These are phyloP conservation scores for Zosterops pallidus DNA, from an alignment of 2,113 vertebrate genomes.

Conservation along the genomic window DNA sequence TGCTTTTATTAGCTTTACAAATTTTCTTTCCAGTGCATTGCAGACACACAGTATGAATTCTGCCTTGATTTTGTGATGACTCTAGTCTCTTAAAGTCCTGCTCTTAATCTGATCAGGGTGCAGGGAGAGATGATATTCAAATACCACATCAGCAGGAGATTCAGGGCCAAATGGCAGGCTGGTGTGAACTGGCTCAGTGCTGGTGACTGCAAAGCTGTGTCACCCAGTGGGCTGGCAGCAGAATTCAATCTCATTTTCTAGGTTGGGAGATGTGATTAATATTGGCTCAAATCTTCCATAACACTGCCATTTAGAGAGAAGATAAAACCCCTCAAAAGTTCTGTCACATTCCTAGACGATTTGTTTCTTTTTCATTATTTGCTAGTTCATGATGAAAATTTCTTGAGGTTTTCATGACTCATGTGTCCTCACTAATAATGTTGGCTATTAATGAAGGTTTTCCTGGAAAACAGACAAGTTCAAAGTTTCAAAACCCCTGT, in stretches of 20 bases:
- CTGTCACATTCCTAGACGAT: neutral
- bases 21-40: neutral
- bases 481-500: slow-evolving; percentile 17
- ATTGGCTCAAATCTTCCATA: neutral
- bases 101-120: neutral
- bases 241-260: neutral
- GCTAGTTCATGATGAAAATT: slow-evolving; percentile 19
- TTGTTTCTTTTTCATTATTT: neutral
- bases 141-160: neutral
- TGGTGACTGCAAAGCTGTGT: neutral
- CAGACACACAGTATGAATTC: neutral
- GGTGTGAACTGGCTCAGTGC: neutral
- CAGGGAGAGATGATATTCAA: neutral
- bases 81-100: neutral
- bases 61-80: neutral
- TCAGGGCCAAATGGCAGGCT: neutral
- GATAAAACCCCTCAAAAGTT: neutral
- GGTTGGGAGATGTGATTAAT: neutral
- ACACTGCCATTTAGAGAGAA: neutral
- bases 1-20: neutral
- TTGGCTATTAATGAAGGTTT: slow-evolving; percentile 40
- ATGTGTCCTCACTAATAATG: slow-evolving; percentile 2
- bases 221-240: neutral
- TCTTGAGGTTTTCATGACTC: slow-evolving; percentile 42
- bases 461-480: slow-evolving; percentile 44